These are phyloP conservation scores for Dasypolia templi DNA, from an alignment of 2,888 invertebrate genomes.

Conservation along the genomic window DNA sequence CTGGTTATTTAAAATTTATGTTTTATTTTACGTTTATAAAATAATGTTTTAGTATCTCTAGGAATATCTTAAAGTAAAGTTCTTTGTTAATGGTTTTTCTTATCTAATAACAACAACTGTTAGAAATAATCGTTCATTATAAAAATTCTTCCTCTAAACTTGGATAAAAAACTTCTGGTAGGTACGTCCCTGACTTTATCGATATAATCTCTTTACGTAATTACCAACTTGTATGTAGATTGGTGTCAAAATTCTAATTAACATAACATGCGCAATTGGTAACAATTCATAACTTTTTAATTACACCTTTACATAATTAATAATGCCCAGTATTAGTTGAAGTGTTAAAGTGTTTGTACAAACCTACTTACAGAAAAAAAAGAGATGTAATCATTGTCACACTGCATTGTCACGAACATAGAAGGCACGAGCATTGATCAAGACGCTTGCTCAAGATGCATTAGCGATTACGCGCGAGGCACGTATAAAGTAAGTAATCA, in stretches of 20 bases:
- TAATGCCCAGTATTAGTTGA: not conserved
- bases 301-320: slow-evolving; percentile 15
- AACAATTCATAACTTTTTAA: slow-evolving; percentile 21
- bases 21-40: slow-evolving; percentile 60
- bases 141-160: not conserved
- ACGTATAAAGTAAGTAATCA: too few species aligned
- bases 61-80: slow-evolving; percentile 23
- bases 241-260: slow-evolving; percentile 32
- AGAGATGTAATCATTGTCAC: not conserved
- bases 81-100: not conserved
- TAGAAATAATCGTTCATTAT: not conserved
- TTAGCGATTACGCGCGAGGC: not conserved
- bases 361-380: too few species aligned
- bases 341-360: too few species aligned
- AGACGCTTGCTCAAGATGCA: not conserved
- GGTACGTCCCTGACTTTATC: not conserved
- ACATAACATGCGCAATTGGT: slow-evolving; percentile 1
- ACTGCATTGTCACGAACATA: not conserved
- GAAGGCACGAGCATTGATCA: not conserved
- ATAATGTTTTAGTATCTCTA: slow-evolving; percentile 46
- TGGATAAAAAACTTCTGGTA: not conserved
- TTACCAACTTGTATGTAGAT: slow-evolving; percentile 8
- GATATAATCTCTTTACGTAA: slow-evolving; percentile 12
- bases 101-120: not conserved
- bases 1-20: slow-evolving; percentile 64